Conservation (phyloP, 1,140 invertebrate species). For the Sarcophaga peregrina region DNA sequence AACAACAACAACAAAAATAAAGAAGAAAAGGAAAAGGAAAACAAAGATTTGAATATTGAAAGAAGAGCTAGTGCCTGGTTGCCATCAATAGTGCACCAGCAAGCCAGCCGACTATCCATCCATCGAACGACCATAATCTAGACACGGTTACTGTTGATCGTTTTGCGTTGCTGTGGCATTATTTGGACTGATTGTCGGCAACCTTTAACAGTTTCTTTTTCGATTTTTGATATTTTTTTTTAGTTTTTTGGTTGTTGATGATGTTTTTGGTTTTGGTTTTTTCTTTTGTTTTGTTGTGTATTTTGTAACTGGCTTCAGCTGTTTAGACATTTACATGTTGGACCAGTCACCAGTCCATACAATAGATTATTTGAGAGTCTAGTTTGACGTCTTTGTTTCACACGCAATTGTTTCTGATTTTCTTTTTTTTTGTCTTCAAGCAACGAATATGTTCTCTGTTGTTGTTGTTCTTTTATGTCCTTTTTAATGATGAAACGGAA, state of each 20-base stretch:
- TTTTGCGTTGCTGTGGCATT: slow-evolving; percentile 8
- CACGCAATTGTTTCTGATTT: slow-evolving; percentile 27
- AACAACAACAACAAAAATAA: no score
- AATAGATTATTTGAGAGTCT: slow-evolving; percentile 35
- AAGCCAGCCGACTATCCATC: neutral
- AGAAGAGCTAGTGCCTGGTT: neutral
- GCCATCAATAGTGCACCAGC: neutral
- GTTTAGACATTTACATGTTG: slow-evolving; percentile 39
- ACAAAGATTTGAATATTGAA: no score
- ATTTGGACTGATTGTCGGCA: slow-evolving; percentile 32
- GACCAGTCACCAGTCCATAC: neutral
- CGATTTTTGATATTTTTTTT: no score
- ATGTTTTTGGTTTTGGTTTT: neutral
- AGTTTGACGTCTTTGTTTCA: slow-evolving; percentile 39
- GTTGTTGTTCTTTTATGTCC: no score
- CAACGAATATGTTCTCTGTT: neutral
- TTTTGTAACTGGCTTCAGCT: neutral
- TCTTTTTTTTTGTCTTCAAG: neutral
- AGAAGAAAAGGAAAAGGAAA: no score
- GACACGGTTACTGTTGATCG: slow-evolving; percentile 11
- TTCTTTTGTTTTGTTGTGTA: slow-evolving; percentile 1
- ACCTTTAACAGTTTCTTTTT: slow-evolving; percentile 16
- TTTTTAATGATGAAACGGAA: neutral
- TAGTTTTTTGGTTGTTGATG: neutral
- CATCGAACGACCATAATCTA: neutral